These are phyloP conservation scores for Ochotona curzoniae DNA, from an alignment of 2,113 vertebrate species.

Conservation along the genomic window DNA sequence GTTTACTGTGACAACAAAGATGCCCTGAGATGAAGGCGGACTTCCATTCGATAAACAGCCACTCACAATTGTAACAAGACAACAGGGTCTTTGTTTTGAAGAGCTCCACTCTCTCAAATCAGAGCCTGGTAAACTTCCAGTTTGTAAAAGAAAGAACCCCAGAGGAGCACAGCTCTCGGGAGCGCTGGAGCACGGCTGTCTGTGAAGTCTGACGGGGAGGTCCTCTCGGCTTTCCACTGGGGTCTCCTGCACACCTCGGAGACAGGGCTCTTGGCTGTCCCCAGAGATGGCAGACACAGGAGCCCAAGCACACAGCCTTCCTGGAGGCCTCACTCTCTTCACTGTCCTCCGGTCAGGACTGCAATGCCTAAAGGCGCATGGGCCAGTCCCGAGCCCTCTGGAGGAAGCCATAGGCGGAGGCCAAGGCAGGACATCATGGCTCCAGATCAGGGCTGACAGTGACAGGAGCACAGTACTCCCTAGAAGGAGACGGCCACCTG, in stretches of 20 bases:
- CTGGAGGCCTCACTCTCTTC: background rate
- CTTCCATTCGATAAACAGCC: background rate
- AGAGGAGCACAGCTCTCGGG: background rate
- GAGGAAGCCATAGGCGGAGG: background rate
- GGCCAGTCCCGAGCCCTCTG: background rate
- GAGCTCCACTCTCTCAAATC: background rate
- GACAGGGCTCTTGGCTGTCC: background rate
- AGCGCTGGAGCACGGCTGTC: background rate
- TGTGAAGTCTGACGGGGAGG: background rate
- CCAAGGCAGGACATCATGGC: background rate
- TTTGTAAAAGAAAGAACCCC: background rate
- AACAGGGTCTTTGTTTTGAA: background rate
- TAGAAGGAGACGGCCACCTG: accelerated
- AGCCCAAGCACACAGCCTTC: background rate
- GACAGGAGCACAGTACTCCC: background rate
- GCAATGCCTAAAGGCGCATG: background rate
- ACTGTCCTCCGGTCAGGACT: background rate
- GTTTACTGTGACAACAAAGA: background rate
- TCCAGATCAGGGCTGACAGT: background rate
- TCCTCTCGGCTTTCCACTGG: background rate
- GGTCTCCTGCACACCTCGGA: background rate
- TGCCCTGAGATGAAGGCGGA: background rate
- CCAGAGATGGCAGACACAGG: background rate
- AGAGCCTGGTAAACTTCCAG: background rate
- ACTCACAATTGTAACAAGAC: background rate